A percentile compares a stretch with the other conserved stretches of the same genome.
phyloP scores from a whole-genome alignment of 2,888 invertebrate species.

The Polydrusus pterygomalis region DNA sequence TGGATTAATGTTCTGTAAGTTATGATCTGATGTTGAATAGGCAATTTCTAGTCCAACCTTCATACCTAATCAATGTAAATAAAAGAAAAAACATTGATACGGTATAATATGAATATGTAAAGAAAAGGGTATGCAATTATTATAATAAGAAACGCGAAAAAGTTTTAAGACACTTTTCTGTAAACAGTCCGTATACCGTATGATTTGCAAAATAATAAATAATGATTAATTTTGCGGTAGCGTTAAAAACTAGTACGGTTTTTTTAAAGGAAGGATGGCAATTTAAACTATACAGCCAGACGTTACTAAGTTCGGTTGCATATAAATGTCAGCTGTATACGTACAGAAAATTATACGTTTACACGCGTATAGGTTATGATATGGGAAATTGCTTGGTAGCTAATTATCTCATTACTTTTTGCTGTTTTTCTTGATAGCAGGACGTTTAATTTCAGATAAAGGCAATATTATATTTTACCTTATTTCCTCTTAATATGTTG shows the following conservation, averaged over 20 bases:
- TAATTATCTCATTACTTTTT: constrained; percentile 17
- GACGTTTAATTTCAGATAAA: constrained; percentile 15
- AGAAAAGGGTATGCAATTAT: constrained; percentile 1
- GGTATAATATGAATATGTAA: constrained; percentile 8
- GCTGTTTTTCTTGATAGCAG: constrained; percentile 10
- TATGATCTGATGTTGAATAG: too few species aligned
- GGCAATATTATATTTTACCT: not conserved
- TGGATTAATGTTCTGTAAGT: not conserved
- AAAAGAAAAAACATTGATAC: not conserved
- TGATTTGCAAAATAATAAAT: constrained; percentile 18
- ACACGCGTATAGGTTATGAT: constrained; percentile 36
- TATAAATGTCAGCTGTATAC: constrained; percentile 30
- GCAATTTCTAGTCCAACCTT: not conserved
- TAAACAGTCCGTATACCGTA: not conserved
- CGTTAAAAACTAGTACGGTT: constrained; percentile 15
- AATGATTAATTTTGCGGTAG: constrained; percentile 21
- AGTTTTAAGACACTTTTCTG: constrained; percentile 10
- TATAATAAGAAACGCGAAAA: constrained; percentile 5
- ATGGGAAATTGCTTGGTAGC: constrained; percentile 27
- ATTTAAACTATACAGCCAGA: constrained; percentile 30
- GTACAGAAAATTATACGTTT: constrained; percentile 44
- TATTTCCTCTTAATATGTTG: not conserved
- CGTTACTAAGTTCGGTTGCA: constrained; percentile 15
- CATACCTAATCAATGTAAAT: not conserved
- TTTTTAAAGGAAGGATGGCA: constrained; percentile 21